Evolutionary conservation across 2,888 invertebrate genomes (phyloP), one percentile per base, ranked within the genome.

Genomic region (Malthinus flaveolus): DNA sequence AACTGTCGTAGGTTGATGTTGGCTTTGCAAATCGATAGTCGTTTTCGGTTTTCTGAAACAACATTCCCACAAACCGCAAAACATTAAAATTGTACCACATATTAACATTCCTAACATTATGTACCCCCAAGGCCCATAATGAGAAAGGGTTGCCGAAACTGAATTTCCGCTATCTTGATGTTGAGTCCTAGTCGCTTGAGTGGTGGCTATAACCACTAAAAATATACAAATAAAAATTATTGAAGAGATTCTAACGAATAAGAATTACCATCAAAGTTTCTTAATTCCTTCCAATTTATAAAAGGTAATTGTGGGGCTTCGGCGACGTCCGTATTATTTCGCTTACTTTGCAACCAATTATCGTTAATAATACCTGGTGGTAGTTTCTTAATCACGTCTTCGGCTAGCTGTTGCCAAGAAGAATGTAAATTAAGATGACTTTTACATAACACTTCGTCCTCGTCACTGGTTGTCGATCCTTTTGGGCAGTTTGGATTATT

Each of bases 71-170:
- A 88, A 81, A 11, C 88, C 82, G 68, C 88, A 88, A 76, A 88
- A 85, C 79, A 88, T 83, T 67, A 89, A 80, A 36, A 88, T 84
- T 8, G 86, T 85, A 13, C 87, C 87, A 72, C 87, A 88, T 63
- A 88, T 82, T 35, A 88, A 78, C 84, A 88, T 87, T 49, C 87
- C 88, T 51, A 88, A 81, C 75, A 88, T 86, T 34, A 88, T 80
- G 71, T 88, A 88, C 66, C 88, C 88, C 88, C 88, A 88, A 0
- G 88, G 87, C 0, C 88, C 88, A 73, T 88, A 88, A 52, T 87
- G 87, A 58, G 86, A 85, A 62, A 88, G 76, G 42, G 86, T 86
- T 7, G 84, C 84, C 8, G 81, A 80, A 9, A 81, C 69, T 1
- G 79, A 77, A n/a, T 72, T 71, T 6, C 62, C 63, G 1, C 68